phyloP scores from a whole-genome alignment of 1,140 invertebrate genomes.

The Vollenhovia emeryi region DNA sequence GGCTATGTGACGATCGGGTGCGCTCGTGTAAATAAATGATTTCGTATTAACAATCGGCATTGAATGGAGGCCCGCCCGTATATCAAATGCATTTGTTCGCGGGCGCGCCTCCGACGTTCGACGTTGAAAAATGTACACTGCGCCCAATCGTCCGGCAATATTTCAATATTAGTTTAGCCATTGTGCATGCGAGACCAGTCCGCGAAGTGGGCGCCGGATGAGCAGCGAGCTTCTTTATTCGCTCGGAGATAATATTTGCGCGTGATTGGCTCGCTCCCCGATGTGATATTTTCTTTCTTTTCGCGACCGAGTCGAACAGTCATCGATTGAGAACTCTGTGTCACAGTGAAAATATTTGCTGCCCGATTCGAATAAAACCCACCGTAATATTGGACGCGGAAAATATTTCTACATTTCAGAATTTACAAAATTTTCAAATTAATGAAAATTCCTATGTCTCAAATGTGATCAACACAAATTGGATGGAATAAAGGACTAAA shows the following conservation, averaged over 20 bases:
- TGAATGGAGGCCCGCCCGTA: conserved; percentile 69
- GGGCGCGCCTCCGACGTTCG: conserved; percentile 74
- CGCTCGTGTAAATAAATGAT: conserved; percentile 77
- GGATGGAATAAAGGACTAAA: no score
- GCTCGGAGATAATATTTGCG: conserved; percentile 76
- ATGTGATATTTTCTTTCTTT: conserved; percentile 21
- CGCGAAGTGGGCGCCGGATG: conserved; percentile 38
- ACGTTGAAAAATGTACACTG: conserved; percentile 76
- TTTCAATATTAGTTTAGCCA: conserved; percentile 83
- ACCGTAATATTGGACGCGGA: neutral
- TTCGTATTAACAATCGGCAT: conserved; percentile 80
- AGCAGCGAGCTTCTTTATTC: conserved; percentile 57
- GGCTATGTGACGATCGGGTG: conserved; percentile 63
- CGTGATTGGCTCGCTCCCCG: conserved; percentile 73
- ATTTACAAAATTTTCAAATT: neutral
- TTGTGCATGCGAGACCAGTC: conserved; percentile 60
- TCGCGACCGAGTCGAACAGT: neutral
- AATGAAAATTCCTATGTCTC: no score
- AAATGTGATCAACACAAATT: no score
- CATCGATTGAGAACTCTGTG: conserved; percentile 19
- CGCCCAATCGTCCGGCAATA: conserved; percentile 80
- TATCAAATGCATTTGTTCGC: conserved; percentile 79
- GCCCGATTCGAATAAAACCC: conserved; percentile 29
- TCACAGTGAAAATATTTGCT: conserved; percentile 67
- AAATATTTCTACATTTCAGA: neutral